These are phyloP conservation scores for Trigoniulus corallinus DNA, from an alignment of 1,140 invertebrate species.

Conservation along the genomic window DNA sequence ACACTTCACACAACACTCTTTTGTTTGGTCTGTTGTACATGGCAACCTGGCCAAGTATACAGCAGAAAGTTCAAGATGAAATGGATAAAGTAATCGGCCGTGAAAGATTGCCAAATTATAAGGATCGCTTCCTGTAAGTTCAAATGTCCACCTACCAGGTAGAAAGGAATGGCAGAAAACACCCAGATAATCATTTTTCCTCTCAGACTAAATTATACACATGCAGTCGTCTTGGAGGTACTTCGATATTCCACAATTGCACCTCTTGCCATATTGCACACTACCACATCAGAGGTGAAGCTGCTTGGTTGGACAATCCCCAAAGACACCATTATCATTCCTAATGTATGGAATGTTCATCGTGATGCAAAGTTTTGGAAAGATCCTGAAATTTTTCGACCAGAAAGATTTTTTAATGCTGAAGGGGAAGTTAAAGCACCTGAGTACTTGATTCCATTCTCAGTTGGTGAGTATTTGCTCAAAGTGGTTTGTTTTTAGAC, in stretches of 20 bases:
- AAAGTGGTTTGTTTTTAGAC: neutral
- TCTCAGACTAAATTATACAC: slow-evolving; percentile 7
- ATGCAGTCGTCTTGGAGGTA: slow-evolving; percentile 9
- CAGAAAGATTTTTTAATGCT: slow-evolving; percentile 39
- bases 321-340: neutral
- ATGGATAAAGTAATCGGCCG: too few species aligned
- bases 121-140: too few species aligned
- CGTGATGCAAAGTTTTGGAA: slow-evolving; percentile 40
- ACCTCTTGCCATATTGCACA: slow-evolving; percentile 6
- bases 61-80: too few species aligned
- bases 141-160: too few species aligned
- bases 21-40: too few species aligned
- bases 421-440: slow-evolving; percentile 15
- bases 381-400: slow-evolving; percentile 48
- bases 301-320: slow-evolving; percentile 2
- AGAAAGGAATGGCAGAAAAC: too few species aligned
- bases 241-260: slow-evolving; percentile 4
- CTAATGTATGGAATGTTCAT: slow-evolving; percentile 34
- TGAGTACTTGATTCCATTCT: slow-evolving; percentile 19
- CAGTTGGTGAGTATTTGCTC: slow-evolving; percentile 10
- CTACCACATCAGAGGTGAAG: slow-evolving; percentile 5
- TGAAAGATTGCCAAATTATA: too few species aligned
- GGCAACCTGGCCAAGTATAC: too few species aligned
- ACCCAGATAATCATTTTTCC: too few species aligned
- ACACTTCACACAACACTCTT: too few species aligned